These are phyloP conservation scores for Caenorhabditis doughertyi DNA, from an alignment of 2,888 invertebrate genomes.

Conservation along the genomic window DNA sequence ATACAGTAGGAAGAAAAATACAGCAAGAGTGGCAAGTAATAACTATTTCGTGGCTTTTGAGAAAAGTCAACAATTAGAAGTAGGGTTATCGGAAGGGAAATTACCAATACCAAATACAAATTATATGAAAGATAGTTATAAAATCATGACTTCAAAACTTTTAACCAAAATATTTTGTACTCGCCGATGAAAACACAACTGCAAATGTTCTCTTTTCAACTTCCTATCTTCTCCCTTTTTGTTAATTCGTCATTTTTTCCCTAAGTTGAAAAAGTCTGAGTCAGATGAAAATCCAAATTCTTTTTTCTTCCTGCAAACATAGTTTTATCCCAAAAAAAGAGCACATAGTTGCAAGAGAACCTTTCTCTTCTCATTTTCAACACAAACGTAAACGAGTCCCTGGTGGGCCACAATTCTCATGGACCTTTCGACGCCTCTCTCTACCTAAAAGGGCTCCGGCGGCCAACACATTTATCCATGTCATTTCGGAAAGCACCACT, in stretches of 20 bases:
- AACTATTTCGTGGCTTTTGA: no score
- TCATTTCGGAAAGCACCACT: conserved; percentile 51
- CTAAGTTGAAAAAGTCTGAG: not conserved
- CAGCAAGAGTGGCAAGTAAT: not conserved
- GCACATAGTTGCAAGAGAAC: conserved; percentile 33
- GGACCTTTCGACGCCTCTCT: conserved; percentile 63
- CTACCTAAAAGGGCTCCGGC: conserved; percentile 55
- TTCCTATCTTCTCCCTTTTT: not conserved
- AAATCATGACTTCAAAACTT: no score
- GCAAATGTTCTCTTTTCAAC: not conserved
- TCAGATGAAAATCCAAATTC: conserved; percentile 13
- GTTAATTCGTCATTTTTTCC: not conserved
- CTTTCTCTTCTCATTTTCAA: not conserved
- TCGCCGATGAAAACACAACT: no score
- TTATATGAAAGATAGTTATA: no score
- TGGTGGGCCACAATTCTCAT: conserved; percentile 53
- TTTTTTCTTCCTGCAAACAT: not conserved
- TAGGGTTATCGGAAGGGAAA: no score
- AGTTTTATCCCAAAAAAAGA: conserved; percentile 15
- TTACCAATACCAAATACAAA: no score
- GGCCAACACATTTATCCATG: conserved; percentile 59
- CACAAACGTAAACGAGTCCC: conserved; percentile 43
- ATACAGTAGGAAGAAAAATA: not conserved
- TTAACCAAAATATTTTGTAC: no score
- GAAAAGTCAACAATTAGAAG: no score